Evolutionary conservation across 2,113 vertebrate genomes (phyloP).

Genomic region (Myodes glareolus): DNA sequence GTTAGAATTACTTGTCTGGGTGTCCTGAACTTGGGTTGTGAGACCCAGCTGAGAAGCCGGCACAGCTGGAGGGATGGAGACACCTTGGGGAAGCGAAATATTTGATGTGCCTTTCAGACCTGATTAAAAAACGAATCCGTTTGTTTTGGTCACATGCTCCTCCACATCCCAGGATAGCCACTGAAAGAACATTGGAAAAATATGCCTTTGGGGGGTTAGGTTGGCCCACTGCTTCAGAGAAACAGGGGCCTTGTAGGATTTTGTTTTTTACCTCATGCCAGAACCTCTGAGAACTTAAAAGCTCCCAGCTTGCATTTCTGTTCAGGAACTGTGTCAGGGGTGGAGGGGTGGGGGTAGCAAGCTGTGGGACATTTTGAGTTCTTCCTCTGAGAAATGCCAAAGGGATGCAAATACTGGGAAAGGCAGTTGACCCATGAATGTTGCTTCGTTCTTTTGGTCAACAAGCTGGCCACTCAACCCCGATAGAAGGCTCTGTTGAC

Average conservation of each 20-base stretch:
- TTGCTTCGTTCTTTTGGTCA: not conserved
- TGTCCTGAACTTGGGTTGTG: conserved; percentile 69
- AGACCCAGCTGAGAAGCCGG: conserved; percentile 67
- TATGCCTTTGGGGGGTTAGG: conserved; percentile 19
- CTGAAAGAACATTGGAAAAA: conserved; percentile 76
- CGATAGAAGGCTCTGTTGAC: not conserved
- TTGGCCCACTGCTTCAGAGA: conserved; percentile 5
- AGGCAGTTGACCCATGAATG: not conserved
- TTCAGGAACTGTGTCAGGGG: not conserved
- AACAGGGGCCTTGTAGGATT: not conserved
- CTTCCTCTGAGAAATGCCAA: not conserved
- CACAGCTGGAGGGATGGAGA: conserved; percentile 61
- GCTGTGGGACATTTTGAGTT: not conserved
- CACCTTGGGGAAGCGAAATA: conserved; percentile 60
- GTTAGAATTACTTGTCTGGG: conserved; percentile 77
- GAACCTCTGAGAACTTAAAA: not conserved
- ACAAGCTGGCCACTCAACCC: no score
- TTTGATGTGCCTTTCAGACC: conserved; percentile 58
- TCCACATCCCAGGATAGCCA: conserved; percentile 55
- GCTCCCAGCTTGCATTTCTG: not conserved
- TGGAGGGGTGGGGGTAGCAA: not conserved
- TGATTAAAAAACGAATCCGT: conserved; percentile 56
- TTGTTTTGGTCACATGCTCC: conserved; percentile 62
- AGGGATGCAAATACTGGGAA: not conserved
- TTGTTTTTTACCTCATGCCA: not conserved